phyloP scores from a whole-genome alignment of 2,888 invertebrate species.

The Pogonocherus hispidulus region DNA sequence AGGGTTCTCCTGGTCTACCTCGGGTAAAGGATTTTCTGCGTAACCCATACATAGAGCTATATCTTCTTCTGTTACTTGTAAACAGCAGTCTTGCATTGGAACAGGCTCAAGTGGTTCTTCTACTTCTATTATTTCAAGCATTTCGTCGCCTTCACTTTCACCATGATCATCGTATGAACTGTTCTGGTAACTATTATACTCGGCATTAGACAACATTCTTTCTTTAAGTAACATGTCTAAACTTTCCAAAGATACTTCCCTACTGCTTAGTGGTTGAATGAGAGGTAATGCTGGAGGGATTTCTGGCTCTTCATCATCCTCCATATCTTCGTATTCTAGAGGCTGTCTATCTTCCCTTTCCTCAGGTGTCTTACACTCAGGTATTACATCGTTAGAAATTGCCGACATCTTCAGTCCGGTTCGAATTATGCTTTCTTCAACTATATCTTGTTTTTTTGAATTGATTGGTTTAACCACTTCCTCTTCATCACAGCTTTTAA shows the following conservation, averaged over 20 bases:
- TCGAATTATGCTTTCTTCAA: constrained; percentile 75
- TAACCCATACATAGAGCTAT: constrained; percentile 88
- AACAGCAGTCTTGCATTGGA: constrained; percentile 87
- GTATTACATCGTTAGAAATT: constrained; percentile 57
- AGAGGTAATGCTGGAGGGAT: constrained; percentile 86
- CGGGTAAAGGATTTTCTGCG: constrained; percentile 78
- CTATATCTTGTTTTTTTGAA: constrained; percentile 70
- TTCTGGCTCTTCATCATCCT: constrained; percentile 84
- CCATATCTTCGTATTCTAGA: constrained; percentile 70
- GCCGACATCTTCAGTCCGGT: constrained; percentile 72
- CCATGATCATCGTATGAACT: constrained; percentile 71
- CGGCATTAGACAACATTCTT: constrained; percentile 71
- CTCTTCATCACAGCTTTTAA: constrained; percentile 73
- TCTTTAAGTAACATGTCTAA: constrained; percentile 83
- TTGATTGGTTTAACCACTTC: constrained; percentile 70
- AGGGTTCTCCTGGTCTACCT: constrained; percentile 78
- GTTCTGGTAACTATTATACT: constrained; percentile 62
- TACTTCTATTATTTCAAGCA: constrained; percentile 83
- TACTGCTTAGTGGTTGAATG: constrained; percentile 83
- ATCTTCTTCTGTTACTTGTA: constrained; percentile 94
- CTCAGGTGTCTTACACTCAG: constrained; percentile 63
- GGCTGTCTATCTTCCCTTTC: constrained; percentile 51
- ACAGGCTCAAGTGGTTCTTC: constrained; percentile 86
- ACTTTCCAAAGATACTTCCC: constrained; percentile 88
- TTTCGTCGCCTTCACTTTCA: constrained; percentile 78